phyloP scores from a whole-genome alignment of 2,888 invertebrate genomes.

The Cryptophagus acutangulus region DNA sequence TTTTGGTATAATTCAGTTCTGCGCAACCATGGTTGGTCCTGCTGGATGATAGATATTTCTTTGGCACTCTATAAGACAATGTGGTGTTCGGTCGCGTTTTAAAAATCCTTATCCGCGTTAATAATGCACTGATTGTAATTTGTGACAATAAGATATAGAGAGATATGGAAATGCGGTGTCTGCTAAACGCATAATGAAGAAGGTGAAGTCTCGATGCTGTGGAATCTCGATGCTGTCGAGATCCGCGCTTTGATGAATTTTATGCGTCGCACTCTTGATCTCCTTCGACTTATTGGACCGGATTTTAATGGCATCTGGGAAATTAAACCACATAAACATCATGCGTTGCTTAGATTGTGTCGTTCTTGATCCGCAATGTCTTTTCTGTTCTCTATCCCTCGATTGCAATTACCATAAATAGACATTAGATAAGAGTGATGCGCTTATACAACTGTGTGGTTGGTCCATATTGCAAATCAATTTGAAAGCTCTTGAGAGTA shows the following conservation, averaged over 20 bases:
- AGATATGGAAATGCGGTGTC: slow-evolving; percentile 41
- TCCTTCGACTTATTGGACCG: slow-evolving; percentile 42
- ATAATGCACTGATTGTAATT: slow-evolving; percentile 30
- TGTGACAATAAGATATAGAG: slow-evolving; percentile 42
- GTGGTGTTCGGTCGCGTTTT: slow-evolving; percentile 5
- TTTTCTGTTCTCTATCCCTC: no score
- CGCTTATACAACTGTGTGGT: no score
- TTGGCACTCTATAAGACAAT: slow-evolving; percentile 10
- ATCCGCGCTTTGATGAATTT: slow-evolving; percentile 43
- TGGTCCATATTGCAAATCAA: no score
- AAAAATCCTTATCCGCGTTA: no score
- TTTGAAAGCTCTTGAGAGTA: no score
- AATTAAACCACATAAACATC: slow-evolving; percentile 49
- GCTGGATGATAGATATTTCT: slow-evolving; percentile 12
- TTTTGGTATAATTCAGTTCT: slow-evolving; percentile 35
- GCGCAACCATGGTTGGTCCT: slow-evolving; percentile 37
- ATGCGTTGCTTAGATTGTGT: slow-evolving; percentile 41
- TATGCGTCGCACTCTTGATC: slow-evolving; percentile 42
- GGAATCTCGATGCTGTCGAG: slow-evolving; percentile 29
- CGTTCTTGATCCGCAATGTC: slow-evolving; percentile 38
- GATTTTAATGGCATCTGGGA: slow-evolving; percentile 47
- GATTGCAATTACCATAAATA: no score
- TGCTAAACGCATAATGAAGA: slow-evolving; percentile 44
- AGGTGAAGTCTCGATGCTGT: slow-evolving; percentile 35
- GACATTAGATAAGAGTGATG: no score